Evolutionary conservation across 2,113 vertebrate species (phyloP).

Genomic region (Candoia aspera): DNA sequence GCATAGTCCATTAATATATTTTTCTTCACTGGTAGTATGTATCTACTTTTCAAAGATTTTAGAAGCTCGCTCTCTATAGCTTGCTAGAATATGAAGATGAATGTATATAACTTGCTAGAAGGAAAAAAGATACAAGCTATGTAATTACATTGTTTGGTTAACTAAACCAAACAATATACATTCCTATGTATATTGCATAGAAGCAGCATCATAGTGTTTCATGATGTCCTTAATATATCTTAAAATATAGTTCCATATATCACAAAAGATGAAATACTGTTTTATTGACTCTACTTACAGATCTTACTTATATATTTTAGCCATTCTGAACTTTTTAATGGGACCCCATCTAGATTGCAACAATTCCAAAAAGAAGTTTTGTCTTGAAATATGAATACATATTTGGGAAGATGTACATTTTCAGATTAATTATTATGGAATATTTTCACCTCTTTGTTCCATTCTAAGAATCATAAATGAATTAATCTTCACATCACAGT

Average conservation of each 20-base stretch:
- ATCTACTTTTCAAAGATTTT: not conserved
- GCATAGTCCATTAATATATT: not conserved
- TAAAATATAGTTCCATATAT: not conserved
- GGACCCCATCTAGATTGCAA: not conserved
- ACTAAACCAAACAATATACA: slow-evolving; percentile 8
- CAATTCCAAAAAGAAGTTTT: not conserved
- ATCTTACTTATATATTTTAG: not conserved
- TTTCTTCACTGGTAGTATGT: not conserved
- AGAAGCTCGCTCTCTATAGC: not conserved
- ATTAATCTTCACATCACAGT: not conserved
- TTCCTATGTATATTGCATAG: slow-evolving; percentile 20
- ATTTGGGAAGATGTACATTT: not conserved
- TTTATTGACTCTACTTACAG: not conserved
- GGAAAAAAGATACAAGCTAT: not conserved
- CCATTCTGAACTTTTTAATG: not conserved
- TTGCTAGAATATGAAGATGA: slow-evolving; percentile 9
- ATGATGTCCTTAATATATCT: not conserved
- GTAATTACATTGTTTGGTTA: slow-evolving; percentile 27
- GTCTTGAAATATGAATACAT: not conserved
- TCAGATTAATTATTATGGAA: not conserved
- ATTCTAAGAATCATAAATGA: not conserved
- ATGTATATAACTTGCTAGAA: not conserved
- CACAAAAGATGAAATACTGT: not conserved
- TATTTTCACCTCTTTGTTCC: not conserved
- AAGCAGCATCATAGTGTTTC: not conserved